phyloP scores from a whole-genome alignment of 1,140 invertebrate genomes.

The Camponotus pennsylvanicus region DNA sequence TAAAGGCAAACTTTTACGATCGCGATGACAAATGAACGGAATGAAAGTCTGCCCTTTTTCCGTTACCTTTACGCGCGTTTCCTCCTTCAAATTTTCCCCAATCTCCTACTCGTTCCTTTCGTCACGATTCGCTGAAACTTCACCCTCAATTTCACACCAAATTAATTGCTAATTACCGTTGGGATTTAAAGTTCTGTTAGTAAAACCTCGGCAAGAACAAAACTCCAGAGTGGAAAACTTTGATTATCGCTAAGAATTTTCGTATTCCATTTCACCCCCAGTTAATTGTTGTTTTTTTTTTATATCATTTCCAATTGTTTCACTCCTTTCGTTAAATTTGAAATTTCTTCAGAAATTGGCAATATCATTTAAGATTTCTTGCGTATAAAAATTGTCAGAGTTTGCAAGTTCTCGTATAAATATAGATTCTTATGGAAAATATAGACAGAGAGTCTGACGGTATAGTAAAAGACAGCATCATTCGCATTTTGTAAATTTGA shows the following conservation, averaged over 20 bases:
- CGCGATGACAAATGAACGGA: not conserved
- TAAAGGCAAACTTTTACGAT: not conserved
- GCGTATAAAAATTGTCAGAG: conserved; percentile 12
- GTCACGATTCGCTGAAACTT: conserved; percentile 56
- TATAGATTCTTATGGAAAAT: not conserved
- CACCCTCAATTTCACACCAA: conserved; percentile 60
- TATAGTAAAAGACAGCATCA: not conserved
- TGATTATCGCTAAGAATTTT: conserved; percentile 63
- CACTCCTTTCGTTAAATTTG: conserved; percentile 14
- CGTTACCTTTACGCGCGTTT: not conserved
- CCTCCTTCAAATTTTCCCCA: conserved; percentile 27
- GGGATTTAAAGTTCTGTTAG: conserved; percentile 54
- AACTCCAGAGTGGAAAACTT: conserved; percentile 63
- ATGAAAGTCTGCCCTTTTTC: not conserved
- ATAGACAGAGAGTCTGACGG: not conserved
- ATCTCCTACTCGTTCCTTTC: conserved; percentile 33
- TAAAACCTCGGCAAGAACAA: conserved; percentile 50
- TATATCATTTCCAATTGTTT: conserved; percentile 31
- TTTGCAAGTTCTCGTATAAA: conserved; percentile 3
- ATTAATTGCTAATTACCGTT: conserved; percentile 60
- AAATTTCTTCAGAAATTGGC: not conserved
- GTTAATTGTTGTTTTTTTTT: conserved; percentile 40
- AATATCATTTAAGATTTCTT: not conserved
- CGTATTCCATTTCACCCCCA: conserved; percentile 26
- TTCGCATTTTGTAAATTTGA: conserved; percentile 9